Evolutionary conservation across 2,113 vertebrate genomes (phyloP).

Genomic region (zebrafish (Danio rerio)): GRCz12tu NC_133181.1:51012501-51013000

Average conservation of each 20-base stretch:
- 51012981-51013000: constrained; percentile 69
- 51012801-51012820: background rate
- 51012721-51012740: background rate
- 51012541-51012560: no score
- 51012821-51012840: background rate
- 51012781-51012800: background rate
- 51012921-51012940: constrained; percentile 76
- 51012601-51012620: constrained; percentile 5
- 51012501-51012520: no score
- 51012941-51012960: constrained; percentile 70
- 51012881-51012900: constrained; percentile 3
- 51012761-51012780: background rate
- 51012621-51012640: no score
- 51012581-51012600: background rate
- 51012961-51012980: constrained; percentile 75
- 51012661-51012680: no score
- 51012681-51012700: no score
- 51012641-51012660: no score
- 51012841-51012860: constrained; percentile 7
- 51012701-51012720: background rate
- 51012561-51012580: constrained; percentile 2
- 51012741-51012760: background rate
- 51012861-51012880: constrained; percentile 21
- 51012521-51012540: background rate
- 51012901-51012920: background rate